These are phyloP conservation scores for Stichodactyla mertensii DNA, from an alignment of 64 coral and sea anemone genomes.

Conservation along the genomic window DNA sequence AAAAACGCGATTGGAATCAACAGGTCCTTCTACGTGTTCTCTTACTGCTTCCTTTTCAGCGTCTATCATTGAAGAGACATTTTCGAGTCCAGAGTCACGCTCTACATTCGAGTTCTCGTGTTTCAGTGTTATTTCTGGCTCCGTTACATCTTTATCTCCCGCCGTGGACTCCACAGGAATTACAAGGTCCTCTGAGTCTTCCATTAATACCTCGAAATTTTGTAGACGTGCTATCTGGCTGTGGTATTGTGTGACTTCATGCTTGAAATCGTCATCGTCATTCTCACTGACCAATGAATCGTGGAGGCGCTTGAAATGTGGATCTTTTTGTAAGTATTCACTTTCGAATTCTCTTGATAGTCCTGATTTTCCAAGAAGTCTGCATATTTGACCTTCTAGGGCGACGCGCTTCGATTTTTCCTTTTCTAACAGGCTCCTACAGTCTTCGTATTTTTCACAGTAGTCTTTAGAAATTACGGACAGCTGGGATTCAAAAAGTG, in stretches of 20 bases:
- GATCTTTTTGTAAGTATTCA: not conserved
- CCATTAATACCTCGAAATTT: not conserved
- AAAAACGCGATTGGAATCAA: not conserved
- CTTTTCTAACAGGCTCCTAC: conserved; percentile 27
- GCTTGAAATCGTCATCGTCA: not conserved
- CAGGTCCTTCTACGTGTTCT: not conserved
- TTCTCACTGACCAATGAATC: not conserved
- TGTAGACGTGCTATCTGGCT: not conserved
- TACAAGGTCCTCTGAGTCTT: not conserved
- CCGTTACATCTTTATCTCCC: not conserved
- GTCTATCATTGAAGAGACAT: not conserved
- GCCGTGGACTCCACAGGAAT: not conserved
- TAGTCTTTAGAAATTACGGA: conserved; percentile 34
- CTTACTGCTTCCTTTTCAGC: not conserved
- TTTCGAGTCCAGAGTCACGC: not conserved
- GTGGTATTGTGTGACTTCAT: not conserved
- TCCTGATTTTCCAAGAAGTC: not conserved
- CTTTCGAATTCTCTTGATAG: not conserved
- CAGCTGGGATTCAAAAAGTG: conserved; percentile 32
- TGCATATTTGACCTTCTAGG: conserved; percentile 12
- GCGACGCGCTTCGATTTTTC: conserved; percentile 26
- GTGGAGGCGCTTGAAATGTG: not conserved
- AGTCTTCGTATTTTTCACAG: conserved; percentile 47
- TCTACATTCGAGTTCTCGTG: not conserved
- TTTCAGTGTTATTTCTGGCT: not conserved